These are phyloP conservation scores for Drosophila infuscata DNA, from an alignment of 2,888 invertebrate genomes.

Conservation along the genomic window DNA sequence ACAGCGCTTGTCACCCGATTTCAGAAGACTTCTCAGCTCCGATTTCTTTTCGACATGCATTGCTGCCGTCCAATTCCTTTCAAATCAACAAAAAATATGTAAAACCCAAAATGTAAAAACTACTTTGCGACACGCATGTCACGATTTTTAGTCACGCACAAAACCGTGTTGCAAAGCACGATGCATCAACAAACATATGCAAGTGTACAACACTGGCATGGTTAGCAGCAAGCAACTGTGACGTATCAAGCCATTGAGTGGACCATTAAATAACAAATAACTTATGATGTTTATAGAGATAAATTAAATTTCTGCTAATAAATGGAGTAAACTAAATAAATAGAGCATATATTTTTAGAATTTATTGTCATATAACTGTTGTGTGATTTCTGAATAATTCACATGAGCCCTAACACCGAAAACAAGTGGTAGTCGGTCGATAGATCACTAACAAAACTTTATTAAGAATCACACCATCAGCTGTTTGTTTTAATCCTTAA, in stretches of 20 bases:
- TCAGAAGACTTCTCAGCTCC: constrained; percentile 58
- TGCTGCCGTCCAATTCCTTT: constrained; percentile 16
- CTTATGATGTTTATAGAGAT: too few species aligned
- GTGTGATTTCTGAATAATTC: not conserved
- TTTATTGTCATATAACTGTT: not conserved
- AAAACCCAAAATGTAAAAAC: constrained; percentile 48
- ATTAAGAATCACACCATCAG: not conserved
- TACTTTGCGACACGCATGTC: constrained; percentile 69
- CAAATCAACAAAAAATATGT: constrained; percentile 36
- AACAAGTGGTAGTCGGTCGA: constrained; percentile 1
- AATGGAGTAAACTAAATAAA: not conserved
- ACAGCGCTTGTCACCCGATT: constrained; percentile 68
- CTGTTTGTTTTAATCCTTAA: not conserved
- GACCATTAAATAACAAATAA: not conserved
- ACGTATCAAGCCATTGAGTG: constrained; percentile 23
- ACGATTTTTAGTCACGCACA: constrained; percentile 76
- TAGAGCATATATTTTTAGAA: too few species aligned
- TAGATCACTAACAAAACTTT: not conserved
- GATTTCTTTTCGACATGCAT: constrained; percentile 73
- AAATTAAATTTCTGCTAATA: not conserved
- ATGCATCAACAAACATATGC: constrained; percentile 3
- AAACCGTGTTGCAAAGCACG: constrained; percentile 64
- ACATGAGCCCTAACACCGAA: not conserved
- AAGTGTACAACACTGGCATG: constrained; percentile 33
- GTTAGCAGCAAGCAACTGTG: not conserved